phyloP scores from a whole-genome alignment of 2,113 vertebrate genomes.

The Menidia beryllina region DNA sequence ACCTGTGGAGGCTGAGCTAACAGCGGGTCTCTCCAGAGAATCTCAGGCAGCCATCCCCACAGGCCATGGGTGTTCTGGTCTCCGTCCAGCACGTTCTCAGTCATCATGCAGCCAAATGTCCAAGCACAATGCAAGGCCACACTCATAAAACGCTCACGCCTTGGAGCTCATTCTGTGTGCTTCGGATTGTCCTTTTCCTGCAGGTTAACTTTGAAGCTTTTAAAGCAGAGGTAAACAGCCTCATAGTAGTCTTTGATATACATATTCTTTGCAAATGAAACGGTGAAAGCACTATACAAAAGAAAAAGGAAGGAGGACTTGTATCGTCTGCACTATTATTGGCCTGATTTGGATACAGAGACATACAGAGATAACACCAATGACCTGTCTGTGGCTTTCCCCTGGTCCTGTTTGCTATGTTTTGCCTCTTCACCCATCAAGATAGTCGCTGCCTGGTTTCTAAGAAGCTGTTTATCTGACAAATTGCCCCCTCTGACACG shows the following conservation, averaged over 20 bases:
- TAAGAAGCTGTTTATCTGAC: conserved; percentile 56
- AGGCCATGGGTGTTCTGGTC: conserved; percentile 58
- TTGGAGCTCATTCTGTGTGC: conserved; percentile 1
- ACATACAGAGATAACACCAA: conserved; percentile 31
- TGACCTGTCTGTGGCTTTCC: conserved; percentile 2
- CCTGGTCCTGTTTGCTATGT: conserved; percentile 1
- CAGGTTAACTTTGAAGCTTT: neutral
- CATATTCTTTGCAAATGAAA: conserved; percentile 3
- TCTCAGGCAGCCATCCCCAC: conserved; percentile 62
- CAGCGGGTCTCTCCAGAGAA: conserved; percentile 60
- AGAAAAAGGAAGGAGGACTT: neutral
- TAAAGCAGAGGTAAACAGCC: neutral
- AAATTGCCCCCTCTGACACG: conserved; percentile 30
- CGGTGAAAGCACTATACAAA: conserved; percentile 8
- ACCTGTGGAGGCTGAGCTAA: conserved; percentile 55
- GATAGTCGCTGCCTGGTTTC: conserved; percentile 13
- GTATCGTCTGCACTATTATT: conserved; percentile 44
- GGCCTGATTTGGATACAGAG: conserved; percentile 36
- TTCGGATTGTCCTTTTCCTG: neutral
- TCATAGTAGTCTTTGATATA: neutral
- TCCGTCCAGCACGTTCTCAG: conserved; percentile 61
- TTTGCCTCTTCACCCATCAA: conserved; percentile 6
- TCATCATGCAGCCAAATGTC: conserved; percentile 49
- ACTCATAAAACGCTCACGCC: neutral
- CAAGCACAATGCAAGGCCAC: conserved; percentile 52